Evolutionary conservation across 2,888 invertebrate species (phyloP), one percentile per base, ranked within the genome.

Genomic region (Campoplex capitator): DNA sequence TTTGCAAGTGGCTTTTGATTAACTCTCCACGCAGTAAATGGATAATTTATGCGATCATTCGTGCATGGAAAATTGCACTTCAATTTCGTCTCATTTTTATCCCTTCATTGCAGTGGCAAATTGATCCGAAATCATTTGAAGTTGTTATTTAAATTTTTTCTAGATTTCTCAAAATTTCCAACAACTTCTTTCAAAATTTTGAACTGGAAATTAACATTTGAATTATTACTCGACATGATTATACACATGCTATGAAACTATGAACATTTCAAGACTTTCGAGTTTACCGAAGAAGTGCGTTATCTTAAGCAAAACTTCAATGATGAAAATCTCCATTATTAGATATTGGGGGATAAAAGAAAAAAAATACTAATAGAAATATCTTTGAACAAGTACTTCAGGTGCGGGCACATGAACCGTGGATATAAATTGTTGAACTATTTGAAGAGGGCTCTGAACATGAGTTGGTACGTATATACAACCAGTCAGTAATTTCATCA

Each of bases 1-100:
- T 58, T 28, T 42, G 58, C 58, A 54, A 68, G 68, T 68, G 6
- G 58, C 11, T 62, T 42, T 38, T 11, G 42, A 68, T 68, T 23
- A 13, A 23, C 68, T 42, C 68, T 2, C n/a, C 38, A 67, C 58
- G 13, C 3, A 32, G 16, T 16, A 16, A 32, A 28, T 16, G 16
- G 28, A 32, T 3, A 62, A 62, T 62, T 62, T 32, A 62, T 62
- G 58, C 3, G 28, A 62, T 13, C 28, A 58, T 58, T 28, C 58
- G 11, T 62, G 58, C 32, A 28, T 62, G 32, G 4, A 32, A 62
- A 32, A 32, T 62, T 23, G 28, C 28, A 62, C 13, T 28, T 32
- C 13, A 28, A 16, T 6, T 62, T 28, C 13, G 28, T 28, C 13
- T 28, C 4, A 28, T 62, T 0, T 13, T 11, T 62, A 62, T 62